phyloP scores from a whole-genome alignment of 2,888 invertebrate genomes.

The Stenodema calcarata region DNA sequence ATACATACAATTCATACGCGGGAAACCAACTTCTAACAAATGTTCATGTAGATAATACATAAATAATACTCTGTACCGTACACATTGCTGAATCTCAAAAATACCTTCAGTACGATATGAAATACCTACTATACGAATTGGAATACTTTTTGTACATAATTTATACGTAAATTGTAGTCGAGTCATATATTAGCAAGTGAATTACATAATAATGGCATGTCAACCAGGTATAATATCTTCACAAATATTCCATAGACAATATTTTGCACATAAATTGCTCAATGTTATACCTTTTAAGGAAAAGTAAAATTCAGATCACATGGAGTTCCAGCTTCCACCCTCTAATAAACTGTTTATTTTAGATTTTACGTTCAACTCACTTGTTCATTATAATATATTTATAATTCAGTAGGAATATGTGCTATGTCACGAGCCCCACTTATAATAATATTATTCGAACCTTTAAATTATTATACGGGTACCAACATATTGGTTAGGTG shows the following conservation, averaged over 20 bases:
- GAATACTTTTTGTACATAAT: conserved; percentile 34
- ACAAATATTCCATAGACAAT: conserved; percentile 2
- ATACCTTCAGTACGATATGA: neutral
- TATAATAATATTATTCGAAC: no score
- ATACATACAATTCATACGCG: neutral
- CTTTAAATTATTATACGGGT: no score
- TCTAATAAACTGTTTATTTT: no score
- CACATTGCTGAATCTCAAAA: neutral
- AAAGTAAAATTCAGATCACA: neutral
- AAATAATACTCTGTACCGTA: no score
- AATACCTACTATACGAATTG: neutral
- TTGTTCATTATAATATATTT: no score
- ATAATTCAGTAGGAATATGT: no score
- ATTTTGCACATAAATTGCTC: conserved; percentile 26
- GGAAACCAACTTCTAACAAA: neutral
- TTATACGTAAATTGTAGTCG: conserved; percentile 23
- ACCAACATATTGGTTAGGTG: no score
- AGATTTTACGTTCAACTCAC: no score
- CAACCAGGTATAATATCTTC: neutral
- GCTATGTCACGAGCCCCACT: no score
- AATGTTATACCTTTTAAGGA: neutral
- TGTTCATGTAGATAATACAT: no score
- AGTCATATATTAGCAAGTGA: neutral
- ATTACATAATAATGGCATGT: conserved; percentile 37
- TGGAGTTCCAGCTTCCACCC: neutral